phyloP scores from a whole-genome alignment of 2,113 vertebrate species.

The Smithornis capensis region DNA sequence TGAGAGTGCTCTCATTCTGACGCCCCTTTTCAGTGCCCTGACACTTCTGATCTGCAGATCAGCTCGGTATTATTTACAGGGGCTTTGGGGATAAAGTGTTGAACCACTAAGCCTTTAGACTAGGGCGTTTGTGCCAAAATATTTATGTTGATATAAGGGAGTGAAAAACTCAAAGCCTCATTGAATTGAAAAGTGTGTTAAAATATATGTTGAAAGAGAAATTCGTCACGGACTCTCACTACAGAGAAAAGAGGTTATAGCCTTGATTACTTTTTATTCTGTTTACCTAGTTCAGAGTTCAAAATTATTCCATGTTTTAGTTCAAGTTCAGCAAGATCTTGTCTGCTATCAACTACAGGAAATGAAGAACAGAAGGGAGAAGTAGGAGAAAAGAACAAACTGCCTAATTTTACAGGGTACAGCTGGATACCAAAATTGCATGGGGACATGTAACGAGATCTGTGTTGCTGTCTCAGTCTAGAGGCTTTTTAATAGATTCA shows the following conservation, averaged over 20 bases:
- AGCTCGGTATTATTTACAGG: background rate
- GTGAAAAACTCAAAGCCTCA: background rate
- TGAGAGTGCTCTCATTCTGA: background rate
- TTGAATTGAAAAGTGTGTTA: background rate
- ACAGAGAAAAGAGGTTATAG: background rate
- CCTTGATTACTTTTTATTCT: background rate
- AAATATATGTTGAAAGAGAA: background rate
- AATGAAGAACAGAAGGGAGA: background rate
- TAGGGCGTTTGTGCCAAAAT: background rate
- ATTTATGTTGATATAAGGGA: background rate
- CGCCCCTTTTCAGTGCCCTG: background rate
- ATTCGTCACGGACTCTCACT: background rate
- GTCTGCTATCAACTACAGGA: conserved; percentile 10
- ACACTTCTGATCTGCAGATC: background rate
- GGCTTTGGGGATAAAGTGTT: background rate
- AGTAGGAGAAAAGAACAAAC: background rate
- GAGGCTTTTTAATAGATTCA: background rate
- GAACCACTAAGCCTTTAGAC: background rate
- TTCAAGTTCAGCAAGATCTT: conserved; percentile 9
- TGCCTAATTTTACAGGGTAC: background rate
- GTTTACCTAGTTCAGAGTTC: background rate
- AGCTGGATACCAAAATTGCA: background rate
- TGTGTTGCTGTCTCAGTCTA: background rate
- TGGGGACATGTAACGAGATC: background rate
- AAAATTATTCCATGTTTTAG: background rate